Evolutionary conservation across 2,113 vertebrate species (phyloP), one percentile per base, ranked within the genome.

Genomic region (Pica pica): DNA sequence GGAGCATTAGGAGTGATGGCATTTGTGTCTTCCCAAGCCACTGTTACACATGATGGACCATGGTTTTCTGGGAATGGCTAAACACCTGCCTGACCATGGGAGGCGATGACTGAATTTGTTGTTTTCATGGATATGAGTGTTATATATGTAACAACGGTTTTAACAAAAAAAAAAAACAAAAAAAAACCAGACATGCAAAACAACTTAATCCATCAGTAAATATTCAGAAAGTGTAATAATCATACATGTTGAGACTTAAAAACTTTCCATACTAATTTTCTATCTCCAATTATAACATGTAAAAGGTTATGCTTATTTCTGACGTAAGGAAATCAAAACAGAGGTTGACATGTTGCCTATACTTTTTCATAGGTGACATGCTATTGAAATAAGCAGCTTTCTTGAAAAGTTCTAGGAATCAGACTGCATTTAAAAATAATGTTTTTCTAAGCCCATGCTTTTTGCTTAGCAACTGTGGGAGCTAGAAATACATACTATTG

Each of bases 1-100:
- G 3, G 7, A 7, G 13, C 0, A 0, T n/a, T 59, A 9, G 7
- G 10, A 50, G 14, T 0, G 0, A 19, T 28, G 9, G 0, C 0
- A 0, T 57, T 87, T 61, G 4, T 73, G 3, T 57, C 44, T 74
- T 93, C 11, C 33, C 20, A 41, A 78, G 10, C 10, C 39, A 53
- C 28, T 8, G 1, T 59, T 52, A 42, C 1, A 6, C 3, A 1
- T 68, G 22, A 23, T 59, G 18, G 11, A 17, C 41, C 4, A 24
- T 35, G 16, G 24, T 49, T 64, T 83, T 24, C 35, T 64, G 9
- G 27, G 49, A 35, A 53, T 39, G n/a, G 4, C 8, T 50, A 27
- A 60, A 67, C 14, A 41, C 10, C 33, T 69, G 7, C 41, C n/a
- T 49, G 15, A 15, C 4, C 2, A 16, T 53, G n/a, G 16, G 28